phyloP scores from a whole-genome alignment of 2,888 invertebrate species.

The Protophormia terraenovae region DNA sequence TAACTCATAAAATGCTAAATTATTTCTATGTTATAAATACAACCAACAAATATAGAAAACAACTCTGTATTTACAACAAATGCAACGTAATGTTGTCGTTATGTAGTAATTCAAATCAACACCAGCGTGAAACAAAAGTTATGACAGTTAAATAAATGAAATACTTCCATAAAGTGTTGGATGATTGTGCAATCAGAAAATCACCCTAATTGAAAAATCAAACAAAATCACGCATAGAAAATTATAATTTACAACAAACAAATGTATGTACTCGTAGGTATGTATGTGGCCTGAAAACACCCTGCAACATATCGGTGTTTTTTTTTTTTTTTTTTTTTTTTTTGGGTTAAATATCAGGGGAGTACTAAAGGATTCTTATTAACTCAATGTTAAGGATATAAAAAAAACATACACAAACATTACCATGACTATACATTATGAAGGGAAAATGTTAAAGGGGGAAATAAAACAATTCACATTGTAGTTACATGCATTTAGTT shows the following conservation, averaged over 20 bases:
- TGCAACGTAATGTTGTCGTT: not conserved
- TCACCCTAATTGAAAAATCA: constrained; percentile 77
- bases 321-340: too few species aligned
- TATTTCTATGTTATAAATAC: not conserved
- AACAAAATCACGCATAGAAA: constrained; percentile 71
- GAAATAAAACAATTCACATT: constrained; percentile 25
- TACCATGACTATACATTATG: constrained; percentile 34
- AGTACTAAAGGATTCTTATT: constrained; percentile 75
- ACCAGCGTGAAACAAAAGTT: constrained; percentile 65
- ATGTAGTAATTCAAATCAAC: constrained; percentile 47
- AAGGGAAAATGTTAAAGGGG: not conserved
- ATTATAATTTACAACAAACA: constrained; percentile 53
- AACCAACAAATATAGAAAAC: not conserved
- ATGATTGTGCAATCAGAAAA: constrained; percentile 68
- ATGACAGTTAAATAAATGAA: constrained; percentile 58
- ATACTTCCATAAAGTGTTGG: constrained; percentile 17
- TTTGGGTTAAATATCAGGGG: constrained; percentile 75
- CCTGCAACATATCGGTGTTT: too few species aligned
- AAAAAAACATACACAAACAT: constrained; percentile 46
- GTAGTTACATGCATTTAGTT: not conserved
- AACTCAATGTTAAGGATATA: constrained; percentile 46
- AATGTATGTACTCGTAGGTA: not conserved
- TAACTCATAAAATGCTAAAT: not conserved
- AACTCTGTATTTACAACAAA: not conserved
- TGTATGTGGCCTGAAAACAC: too few species aligned